Evolutionary conservation across 2,113 vertebrate genomes (phyloP), one percentile per base, ranked within the genome.

Genomic region (Nerophis lumbriciformis): DNA sequence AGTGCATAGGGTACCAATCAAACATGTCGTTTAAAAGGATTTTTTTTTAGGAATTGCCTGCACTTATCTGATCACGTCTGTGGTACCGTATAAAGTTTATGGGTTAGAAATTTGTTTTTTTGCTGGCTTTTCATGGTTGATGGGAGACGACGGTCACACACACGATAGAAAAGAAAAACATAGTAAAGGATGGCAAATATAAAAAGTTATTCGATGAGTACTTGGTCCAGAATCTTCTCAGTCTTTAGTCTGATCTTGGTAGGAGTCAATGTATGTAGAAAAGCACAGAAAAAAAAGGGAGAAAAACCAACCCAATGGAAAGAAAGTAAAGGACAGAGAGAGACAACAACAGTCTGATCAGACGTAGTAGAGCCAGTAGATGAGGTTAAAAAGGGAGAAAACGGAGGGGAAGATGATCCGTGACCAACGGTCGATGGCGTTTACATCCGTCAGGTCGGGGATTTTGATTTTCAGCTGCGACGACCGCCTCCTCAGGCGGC

Each of bases 281-380:
- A 84, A 83, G 66, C 68, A 73, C 80, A 69, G 63, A 51, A 70
- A 77, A 63, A 67, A 67, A 65, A 73, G 49, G 54, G 61, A 50
- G 39, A n/a, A 71, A 73, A 56, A 57, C 57, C 37, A 61, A 70
- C 70, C n/a, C 50, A 69, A 71, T 64, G 15, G 52, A 65, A 68
- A 72, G 51, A 61, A 54, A 63, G 60, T 65, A 66, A 68, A 37
- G 69, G 69, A 69, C 42, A 59, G 59, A 47, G 59, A 63, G 28
- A 28, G 28, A 59, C 50, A 59, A 59, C 28, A 71, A 73, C 58
- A 48, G 61, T 74, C 66, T 71, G 84, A 83, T 95, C 93, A 97
- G 88, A 98, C 94, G 71, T 98, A 98, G 83, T 98, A 98, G 81
- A 97, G 92, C 95, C 95, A 98, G 89, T 98, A 98, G 86, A 98